Evolutionary conservation across 1,140 invertebrate genomes (phyloP).

Genomic region (Drosophila ohnishii): DNA sequence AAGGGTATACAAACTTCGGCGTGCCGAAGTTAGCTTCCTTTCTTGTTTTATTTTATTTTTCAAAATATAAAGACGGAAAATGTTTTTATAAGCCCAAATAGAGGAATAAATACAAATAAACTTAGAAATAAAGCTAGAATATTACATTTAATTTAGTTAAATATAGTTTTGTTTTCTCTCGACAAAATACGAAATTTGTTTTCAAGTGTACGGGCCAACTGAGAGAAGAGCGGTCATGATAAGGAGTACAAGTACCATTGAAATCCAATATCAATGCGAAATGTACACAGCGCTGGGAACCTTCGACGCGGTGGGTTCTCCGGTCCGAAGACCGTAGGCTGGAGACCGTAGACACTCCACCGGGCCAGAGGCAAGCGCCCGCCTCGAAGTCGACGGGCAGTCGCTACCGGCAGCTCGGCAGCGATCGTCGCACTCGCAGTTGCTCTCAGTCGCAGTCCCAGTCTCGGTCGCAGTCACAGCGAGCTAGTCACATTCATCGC

Average conservation of each 20-base stretch:
- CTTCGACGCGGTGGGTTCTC: constrained; percentile 49
- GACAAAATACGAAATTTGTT: not conserved
- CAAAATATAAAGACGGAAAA: no score
- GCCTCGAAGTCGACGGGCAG: constrained; percentile 13
- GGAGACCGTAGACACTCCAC: constrained; percentile 26
- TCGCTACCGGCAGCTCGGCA: constrained; percentile 51
- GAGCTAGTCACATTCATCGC: constrained; percentile 43
- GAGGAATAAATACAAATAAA: no score
- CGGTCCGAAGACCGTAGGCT: constrained; percentile 28
- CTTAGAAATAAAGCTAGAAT: not conserved
- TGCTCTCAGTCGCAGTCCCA: constrained; percentile 30
- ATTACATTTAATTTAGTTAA: not conserved
- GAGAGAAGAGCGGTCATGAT: constrained; percentile 29
- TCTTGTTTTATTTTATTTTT: no score
- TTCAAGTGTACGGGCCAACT: constrained; percentile 8
- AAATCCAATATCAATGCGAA: constrained; percentile 79
- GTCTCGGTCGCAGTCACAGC: constrained; percentile 30
- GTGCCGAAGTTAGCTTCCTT: no score
- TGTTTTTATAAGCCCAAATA: no score
- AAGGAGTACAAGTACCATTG: constrained; percentile 42
- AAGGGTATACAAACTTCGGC: no score
- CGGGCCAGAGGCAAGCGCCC: constrained; percentile 19
- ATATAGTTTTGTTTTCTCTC: no score
- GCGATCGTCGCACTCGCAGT: constrained; percentile 46
- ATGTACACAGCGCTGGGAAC: constrained; percentile 41